A percentile compares a stretch with the other conserved stretches of the same genome.
Evolutionary conservation across 1,140 invertebrate species (phyloP).

Genomic region (Pteromalus puparum): DNA sequence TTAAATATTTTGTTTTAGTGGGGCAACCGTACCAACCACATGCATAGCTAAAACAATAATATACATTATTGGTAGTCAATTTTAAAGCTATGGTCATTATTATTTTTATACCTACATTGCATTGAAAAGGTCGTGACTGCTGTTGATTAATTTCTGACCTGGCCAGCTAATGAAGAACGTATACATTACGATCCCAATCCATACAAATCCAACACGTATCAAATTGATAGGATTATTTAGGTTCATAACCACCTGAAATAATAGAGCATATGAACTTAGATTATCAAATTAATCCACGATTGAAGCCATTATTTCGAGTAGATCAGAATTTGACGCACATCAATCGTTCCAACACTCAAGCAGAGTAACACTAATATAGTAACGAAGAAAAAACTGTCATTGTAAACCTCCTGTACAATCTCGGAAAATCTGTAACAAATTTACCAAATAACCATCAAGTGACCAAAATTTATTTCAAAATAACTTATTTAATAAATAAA

Average conservation of each 20-base stretch:
- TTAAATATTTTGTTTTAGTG: background rate
- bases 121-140: background rate
- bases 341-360: background rate
- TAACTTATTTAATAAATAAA: background rate
- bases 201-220: background rate
- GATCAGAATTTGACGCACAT: slow-evolving; percentile 3
- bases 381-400: background rate
- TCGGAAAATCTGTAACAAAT: background rate
- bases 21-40: slow-evolving; percentile 14
- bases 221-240: background rate
- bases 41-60: background rate
- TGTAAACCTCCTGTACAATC: background rate
- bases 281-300: background rate
- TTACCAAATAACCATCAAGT: background rate
- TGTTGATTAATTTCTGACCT: slow-evolving; percentile 25
- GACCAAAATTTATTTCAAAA: background rate
- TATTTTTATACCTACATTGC: background rate
- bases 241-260: background rate
- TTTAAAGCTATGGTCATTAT: background rate
- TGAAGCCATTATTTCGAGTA: background rate
- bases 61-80: background rate
- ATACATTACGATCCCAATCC: background rate
- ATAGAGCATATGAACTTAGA: background rate
- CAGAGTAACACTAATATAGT: background rate
- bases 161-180: slow-evolving; percentile 7